phyloP scores from a whole-genome alignment of 2,797 vertebrate genomes.

The Sebastes taczanowskii region DNA sequence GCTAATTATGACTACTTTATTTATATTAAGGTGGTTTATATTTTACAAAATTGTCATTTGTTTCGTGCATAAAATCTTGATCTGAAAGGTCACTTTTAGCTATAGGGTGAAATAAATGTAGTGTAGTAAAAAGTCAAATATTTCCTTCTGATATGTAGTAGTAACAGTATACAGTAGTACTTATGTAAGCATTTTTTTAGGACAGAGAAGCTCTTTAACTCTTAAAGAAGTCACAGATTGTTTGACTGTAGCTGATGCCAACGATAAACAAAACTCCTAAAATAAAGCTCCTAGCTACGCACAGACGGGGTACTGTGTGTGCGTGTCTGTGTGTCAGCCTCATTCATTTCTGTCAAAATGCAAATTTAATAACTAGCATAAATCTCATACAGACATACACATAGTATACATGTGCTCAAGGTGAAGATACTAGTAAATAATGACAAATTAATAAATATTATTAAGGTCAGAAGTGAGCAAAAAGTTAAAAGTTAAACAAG shows the following conservation, averaged over 20 bases:
- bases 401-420: not conserved
- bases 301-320: constrained; percentile 10
- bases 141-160: not conserved
- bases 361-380: not conserved
- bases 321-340: not conserved
- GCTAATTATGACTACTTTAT: not conserved
- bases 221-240: not conserved
- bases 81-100: accelerated
- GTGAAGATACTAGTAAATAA: not conserved
- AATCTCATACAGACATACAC: not conserved
- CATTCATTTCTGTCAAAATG: not conserved
- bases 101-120: not conserved
- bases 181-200: not conserved
- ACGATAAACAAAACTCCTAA: not conserved
- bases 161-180: not conserved
- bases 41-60: not conserved
- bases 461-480: not conserved
- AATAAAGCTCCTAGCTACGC: not conserved
- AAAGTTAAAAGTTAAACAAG: constrained; percentile 3
- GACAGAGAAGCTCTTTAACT: not conserved
- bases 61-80: accelerated
- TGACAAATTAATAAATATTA: not conserved
- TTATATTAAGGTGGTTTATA: not conserved
- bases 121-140: not conserved
- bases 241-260: constrained; percentile 14